A percentile compares a stretch with the other conserved stretches of the same genome.
phyloP scores from a whole-genome alignment of 2,113 vertebrate genomes.

The Mesitornis unicolor region DNA sequence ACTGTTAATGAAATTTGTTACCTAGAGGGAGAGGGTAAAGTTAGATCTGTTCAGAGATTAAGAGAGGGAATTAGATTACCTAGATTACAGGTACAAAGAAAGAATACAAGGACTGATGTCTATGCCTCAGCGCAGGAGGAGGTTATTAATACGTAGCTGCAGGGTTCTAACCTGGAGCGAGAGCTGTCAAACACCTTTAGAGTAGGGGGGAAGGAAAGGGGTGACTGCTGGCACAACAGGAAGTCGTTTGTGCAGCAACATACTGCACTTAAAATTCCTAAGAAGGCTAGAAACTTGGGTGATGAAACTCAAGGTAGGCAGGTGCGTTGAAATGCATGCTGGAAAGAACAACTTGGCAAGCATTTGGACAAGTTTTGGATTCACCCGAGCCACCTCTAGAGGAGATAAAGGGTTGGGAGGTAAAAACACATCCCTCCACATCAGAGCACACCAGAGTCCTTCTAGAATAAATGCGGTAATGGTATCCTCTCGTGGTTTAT shows the following conservation, averaged over 20 bases:
- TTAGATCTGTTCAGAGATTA: neutral
- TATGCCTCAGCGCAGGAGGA: neutral
- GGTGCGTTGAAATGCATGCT: too few species aligned
- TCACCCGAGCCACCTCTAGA: too few species aligned
- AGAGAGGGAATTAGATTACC: neutral
- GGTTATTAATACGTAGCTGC: neutral
- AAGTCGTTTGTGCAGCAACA: neutral
- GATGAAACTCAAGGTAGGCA: too few species aligned
- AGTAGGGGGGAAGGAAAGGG: neutral
- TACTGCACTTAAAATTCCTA: neutral
- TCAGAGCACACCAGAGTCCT: too few species aligned
- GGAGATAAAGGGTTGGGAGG: too few species aligned
- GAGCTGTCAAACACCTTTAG: rapidly evolving
- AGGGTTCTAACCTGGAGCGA: neutral
- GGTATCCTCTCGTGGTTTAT: too few species aligned
- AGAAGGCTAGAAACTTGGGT: too few species aligned
- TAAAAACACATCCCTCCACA: too few species aligned
- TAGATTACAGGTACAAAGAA: neutral
- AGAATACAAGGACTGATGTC: neutral
- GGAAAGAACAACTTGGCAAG: too few species aligned
- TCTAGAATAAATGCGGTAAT: too few species aligned
- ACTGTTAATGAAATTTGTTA: neutral
- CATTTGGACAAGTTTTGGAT: too few species aligned
- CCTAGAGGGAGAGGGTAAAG: neutral
- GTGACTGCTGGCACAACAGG: neutral